A percentile compares a stretch with the other conserved stretches of the same genome.
These are phyloP conservation scores for Tragelaphus strepsiceros DNA, from an alignment of 2,113 vertebrate genomes.

Conservation along the genomic window DNA sequence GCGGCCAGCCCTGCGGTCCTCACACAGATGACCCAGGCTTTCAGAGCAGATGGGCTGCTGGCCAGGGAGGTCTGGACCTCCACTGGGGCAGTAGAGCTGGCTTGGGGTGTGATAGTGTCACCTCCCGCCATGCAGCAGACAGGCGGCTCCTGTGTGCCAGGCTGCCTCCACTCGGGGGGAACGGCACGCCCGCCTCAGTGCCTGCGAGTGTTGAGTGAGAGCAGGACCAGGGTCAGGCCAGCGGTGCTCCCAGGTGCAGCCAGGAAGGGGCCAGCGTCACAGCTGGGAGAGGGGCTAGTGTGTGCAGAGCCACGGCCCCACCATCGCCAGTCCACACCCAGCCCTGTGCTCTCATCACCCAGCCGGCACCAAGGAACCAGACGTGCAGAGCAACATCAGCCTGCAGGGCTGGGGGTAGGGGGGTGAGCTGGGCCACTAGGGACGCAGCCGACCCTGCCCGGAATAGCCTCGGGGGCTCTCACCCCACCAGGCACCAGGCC, in stretches of 20 bases:
- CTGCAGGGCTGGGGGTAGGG: neutral
- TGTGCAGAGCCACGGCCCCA: accelerated
- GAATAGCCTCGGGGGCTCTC: no score
- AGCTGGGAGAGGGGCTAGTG: neutral
- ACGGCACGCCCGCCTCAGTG: neutral
- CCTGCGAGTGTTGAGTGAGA: accelerated
- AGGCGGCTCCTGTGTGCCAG: neutral
- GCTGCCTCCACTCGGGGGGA: no score
- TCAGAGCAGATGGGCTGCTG: neutral
- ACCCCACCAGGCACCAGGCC: accelerated
- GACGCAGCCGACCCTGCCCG: neutral
- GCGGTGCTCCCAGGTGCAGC: accelerated
- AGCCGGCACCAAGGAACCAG: accelerated
- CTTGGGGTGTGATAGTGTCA: neutral
- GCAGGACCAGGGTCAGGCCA: neutral
- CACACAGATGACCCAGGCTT: neutral
- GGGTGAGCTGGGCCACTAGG: no score
- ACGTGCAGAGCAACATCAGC: neutral
- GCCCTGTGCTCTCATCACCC: neutral
- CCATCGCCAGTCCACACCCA: neutral
- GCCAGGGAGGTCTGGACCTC: neutral
- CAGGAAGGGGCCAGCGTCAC: neutral
- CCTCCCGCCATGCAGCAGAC: neutral
- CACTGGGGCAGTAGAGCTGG: accelerated
- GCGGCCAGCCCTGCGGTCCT: neutral